Evolutionary conservation across 2,888 invertebrate genomes (phyloP).

Genomic region (Spatulosminthurus flaviceps): DNA sequence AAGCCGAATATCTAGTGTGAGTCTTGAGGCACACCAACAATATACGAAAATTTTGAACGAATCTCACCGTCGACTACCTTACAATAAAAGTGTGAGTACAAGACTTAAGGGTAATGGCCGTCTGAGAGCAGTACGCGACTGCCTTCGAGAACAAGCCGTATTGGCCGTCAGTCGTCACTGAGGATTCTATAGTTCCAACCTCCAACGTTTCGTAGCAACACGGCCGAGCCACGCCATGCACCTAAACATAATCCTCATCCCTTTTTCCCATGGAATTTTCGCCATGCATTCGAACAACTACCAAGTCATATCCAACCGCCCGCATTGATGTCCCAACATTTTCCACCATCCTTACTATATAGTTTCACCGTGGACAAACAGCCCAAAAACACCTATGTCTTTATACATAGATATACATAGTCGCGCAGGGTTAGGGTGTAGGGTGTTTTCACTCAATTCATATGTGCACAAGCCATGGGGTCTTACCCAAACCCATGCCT

Average conservation of each 20-base stretch:
- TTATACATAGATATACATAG: no score
- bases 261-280: background rate
- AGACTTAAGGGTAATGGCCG: constrained; percentile 34
- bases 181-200: background rate
- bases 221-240: constrained; percentile 1
- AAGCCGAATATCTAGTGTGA: constrained; percentile 12
- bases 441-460: no score
- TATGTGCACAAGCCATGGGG: no score
- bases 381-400: no score
- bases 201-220: constrained; percentile 9
- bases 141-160: constrained; percentile 11
- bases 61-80: constrained; percentile 27
- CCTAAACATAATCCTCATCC: background rate
- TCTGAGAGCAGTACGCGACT: constrained; percentile 25
- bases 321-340: background rate
- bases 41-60: constrained; percentile 23
- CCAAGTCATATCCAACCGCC: background rate
- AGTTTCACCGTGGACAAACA: no score
- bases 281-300: background rate
- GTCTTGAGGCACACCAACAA: constrained; percentile 15
- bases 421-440: no score
- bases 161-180: background rate
- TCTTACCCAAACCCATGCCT: no score
- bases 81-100: constrained; percentile 27
- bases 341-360: no score